Evolutionary conservation across 2,888 invertebrate species (phyloP).

Genomic region (Pyrgus malvae): DNA sequence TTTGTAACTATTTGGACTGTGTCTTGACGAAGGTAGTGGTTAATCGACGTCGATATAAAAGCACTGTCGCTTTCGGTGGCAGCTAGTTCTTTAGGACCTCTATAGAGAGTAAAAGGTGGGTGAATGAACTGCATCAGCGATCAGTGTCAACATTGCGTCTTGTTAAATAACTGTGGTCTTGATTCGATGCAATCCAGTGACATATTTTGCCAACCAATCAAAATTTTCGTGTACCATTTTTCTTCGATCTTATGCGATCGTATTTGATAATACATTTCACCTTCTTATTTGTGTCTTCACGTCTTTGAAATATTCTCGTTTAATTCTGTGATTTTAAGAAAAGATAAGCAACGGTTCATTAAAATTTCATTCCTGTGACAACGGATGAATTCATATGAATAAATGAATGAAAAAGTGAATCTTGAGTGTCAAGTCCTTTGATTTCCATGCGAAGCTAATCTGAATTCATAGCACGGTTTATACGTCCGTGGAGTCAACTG

Average conservation of each 20-base stretch:
- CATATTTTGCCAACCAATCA: slow-evolving; percentile 24
- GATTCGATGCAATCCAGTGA: slow-evolving; percentile 39
- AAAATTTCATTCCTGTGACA: neutral
- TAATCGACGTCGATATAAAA: slow-evolving; percentile 71
- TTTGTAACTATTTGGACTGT: slow-evolving; percentile 47
- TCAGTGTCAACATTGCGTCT: slow-evolving; percentile 49
- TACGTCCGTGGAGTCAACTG: slow-evolving; percentile 46
- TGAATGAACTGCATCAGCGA: slow-evolving; percentile 54
- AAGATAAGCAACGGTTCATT: neutral
- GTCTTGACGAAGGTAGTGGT: slow-evolving; percentile 67
- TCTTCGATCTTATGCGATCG: neutral
- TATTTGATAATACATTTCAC: too few relatives aligned
- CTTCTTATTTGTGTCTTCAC: neutral
- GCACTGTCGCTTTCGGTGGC: slow-evolving; percentile 72
- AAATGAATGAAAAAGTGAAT: slow-evolving; percentile 14
- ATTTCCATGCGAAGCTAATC: slow-evolving; percentile 32
- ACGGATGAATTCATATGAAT: slow-evolving; percentile 12
- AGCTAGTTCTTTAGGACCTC: slow-evolving; percentile 71
- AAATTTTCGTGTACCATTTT: neutral
- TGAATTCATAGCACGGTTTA: slow-evolving; percentile 52
- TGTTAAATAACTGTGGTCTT: slow-evolving; percentile 40
- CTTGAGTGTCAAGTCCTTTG: slow-evolving; percentile 19
- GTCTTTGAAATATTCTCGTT: too few relatives aligned
- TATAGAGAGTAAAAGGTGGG: slow-evolving; percentile 76
- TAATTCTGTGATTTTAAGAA: too few relatives aligned